phyloP scores from a whole-genome alignment of 1,140 invertebrate genomes.

The Littorina saxatilis region DNA sequence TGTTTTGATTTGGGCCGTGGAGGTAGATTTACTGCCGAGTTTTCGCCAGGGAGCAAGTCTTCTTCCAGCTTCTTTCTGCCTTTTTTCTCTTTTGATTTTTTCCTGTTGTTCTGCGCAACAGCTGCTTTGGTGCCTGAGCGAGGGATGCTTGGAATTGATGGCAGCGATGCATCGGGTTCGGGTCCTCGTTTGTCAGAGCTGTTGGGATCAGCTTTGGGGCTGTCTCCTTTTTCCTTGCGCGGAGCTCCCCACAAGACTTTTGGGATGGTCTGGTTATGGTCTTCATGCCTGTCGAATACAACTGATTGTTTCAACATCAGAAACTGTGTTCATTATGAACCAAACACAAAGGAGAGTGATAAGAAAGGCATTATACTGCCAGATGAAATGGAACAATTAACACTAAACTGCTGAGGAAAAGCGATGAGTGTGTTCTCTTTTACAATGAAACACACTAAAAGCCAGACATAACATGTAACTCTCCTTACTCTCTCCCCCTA shows the following conservation, averaged over 20 bases:
- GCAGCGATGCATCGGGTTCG: neutral
- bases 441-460: no score
- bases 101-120: neutral
- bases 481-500: no score
- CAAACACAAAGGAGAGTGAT: neutral
- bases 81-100: neutral
- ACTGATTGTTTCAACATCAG: neutral
- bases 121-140: neutral
- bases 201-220: neutral
- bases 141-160: neutral
- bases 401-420: neutral
- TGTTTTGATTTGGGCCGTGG: neutral
- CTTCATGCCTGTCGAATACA: neutral
- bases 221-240: constrained; percentile 1
- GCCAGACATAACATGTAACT: no score
- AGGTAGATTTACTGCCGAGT: neutral
- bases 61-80: neutral
- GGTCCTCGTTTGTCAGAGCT: neutral
- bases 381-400: neutral
- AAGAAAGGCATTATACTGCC: neutral
- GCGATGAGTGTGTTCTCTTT: no score
- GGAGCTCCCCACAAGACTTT: neutral
- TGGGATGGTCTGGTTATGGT: neutral
- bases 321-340: neutral
- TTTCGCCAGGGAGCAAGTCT: neutral